Evolutionary conservation across 2,888 invertebrate species (phyloP), one percentile per base, ranked within the genome.

Genomic region (Tenthredo amoena): DNA sequence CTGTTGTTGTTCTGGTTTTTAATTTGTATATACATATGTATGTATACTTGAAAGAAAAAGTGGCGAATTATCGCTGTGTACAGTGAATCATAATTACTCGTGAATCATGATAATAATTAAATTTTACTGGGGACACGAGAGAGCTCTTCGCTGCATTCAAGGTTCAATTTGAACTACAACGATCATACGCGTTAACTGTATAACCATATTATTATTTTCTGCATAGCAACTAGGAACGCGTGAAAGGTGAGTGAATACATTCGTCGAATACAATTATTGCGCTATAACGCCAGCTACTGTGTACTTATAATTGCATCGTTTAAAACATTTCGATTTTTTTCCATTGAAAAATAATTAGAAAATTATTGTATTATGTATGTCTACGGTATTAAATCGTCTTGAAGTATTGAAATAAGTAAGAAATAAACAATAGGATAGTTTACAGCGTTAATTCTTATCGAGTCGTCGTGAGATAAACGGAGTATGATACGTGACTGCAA

Each of bases 191-290:
- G 5, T 68, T 68, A 68, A 68, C 55, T 55, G n/a, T 55, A 55
- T 55, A 55, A 55, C 55, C 55, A 55, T 50, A 50, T 55, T 55
- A 55, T 55, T 50, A 50, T 50, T 50, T 68, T 68, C 68, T 68
- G 68, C 68, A 68, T 68, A 68, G 68, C 68, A 68, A 68, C 68
- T 31, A 21, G 68, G 21, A 68, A 21, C 26, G 31, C 26, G 68
- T 15, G 31, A 68, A 68, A 68, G 68, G 31, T 65, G 68, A 34
- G 68, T 68, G 68, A 68, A n/a, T 50, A 50, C 18, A n/a, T 50
- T 18, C 18, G 37, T 37, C 12, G 34, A 34, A 26, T 65, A 65
- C 50, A n/a, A n/a, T 6, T n/a, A 40, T 21, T 5, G 4, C 47
- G 15, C 4, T 47, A 47, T 47, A 47, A 47, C 12, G 12, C 47